Percentiles rank a stretch among this genome's conserved stretches.
Conservation (phyloP, 2,888 invertebrate species). For the Agrotis ipsilon region DNA sequence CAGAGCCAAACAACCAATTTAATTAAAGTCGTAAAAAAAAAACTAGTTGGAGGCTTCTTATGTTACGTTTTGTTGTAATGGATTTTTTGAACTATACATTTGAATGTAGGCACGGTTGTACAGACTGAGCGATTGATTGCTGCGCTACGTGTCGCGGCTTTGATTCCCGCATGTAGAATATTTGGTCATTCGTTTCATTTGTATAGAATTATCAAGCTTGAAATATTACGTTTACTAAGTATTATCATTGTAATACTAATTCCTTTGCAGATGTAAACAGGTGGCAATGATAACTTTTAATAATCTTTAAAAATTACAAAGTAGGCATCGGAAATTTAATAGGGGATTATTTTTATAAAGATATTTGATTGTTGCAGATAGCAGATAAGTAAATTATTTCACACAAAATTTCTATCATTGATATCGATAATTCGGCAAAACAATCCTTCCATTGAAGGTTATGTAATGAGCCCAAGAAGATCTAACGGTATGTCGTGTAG, state of each 20-base stretch:
- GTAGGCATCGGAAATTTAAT: background rate
- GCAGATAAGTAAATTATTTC: background rate
- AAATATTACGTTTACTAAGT: no score
- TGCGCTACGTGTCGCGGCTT: no score
- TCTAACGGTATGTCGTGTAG: constrained; percentile 35
- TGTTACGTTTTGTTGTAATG: background rate
- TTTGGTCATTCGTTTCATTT: no score
- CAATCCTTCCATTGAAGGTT: constrained; percentile 14
- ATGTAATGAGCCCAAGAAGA: constrained; percentile 20
- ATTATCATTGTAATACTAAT: no score
- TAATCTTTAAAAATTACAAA: background rate
- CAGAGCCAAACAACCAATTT: background rate
- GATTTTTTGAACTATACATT: constrained; percentile 1
- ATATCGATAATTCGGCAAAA: background rate
- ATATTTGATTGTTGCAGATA: background rate
- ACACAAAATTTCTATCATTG: background rate
- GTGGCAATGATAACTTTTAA: background rate
- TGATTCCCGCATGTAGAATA: no score
- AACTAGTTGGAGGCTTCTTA: background rate
- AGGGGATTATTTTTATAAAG: background rate
- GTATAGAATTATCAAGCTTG: no score
- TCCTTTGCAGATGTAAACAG: no score
- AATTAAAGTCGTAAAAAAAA: background rate
- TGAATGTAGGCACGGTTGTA: background rate
- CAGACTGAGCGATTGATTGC: no score